Base-by-base conservation (phyloP, 2,888 invertebrate genomes). In the Pycnomerus fuliginosus region DNA sequence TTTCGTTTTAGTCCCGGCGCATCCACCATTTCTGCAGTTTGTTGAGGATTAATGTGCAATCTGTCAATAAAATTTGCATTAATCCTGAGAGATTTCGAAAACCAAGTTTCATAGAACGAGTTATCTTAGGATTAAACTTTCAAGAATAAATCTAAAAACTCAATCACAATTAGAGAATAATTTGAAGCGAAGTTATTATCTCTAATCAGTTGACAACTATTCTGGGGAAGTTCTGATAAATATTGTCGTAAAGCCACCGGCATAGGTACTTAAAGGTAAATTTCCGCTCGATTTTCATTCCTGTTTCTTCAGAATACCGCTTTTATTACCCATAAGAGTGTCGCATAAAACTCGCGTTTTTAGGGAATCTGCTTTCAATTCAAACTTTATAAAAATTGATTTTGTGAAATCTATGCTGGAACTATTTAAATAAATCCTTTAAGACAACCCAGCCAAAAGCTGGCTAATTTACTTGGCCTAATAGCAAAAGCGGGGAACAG, bases 381-480 rank as follows among this genome's bases (percentile, higher is more conserved):
- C n/a, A n/a, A n/a, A n/a, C n/a, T n/a, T n/a, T n/a, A n/a, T n/a
- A n/a, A n/a, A n/a, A n/a, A n/a, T n/a, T n/a, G n/a, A n/a, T n/a
- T n/a, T n/a, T n/a, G n/a, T n/a, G n/a, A n/a, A n/a, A n/a, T n/a
- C n/a, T n/a, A n/a, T n/a, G n/a, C n/a, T n/a, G n/a, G n/a, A 33
- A 40, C 33, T 32, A 40, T 25, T 32, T 39, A 39, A 39, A 39
- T 32, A 39, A 41, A 41, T 41, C 41, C 27, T 33, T 33, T 41
- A 41, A 33, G 17, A 28, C 17, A 22, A 33, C 11, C 34, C 29
- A 33, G 27, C 25, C 41, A 41, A 28, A 22, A 33, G 20, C 28
- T 28, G 32, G 28, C 34, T 41, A 33, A 41, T 37, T 39, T 31
- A 31, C 31, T 39, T 39, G 38, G 16, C 28, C 30, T 31, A 23